Percentiles rank a stretch among this genome's conserved stretches.
Conservation (phyloP, 1,140 invertebrate species). For the Coelopa frigida region DNA sequence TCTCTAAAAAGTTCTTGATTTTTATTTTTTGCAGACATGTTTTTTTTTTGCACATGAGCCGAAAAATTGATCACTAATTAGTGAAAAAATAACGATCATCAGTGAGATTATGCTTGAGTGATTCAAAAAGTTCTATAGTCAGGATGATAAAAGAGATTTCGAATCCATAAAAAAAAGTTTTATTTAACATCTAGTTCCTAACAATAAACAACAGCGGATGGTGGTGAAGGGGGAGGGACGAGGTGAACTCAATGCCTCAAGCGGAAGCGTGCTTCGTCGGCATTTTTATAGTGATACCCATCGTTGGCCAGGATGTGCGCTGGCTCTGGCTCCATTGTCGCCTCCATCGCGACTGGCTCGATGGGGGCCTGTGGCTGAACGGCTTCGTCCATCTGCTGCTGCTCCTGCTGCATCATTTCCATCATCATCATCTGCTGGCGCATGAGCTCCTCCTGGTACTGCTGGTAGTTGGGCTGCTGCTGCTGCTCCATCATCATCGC, state of each 20-base stretch:
- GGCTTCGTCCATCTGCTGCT: conserved; percentile 4
- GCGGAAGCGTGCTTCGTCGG: conserved; percentile 22
- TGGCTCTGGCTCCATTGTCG: conserved; percentile 23
- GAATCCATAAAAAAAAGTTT: too few species aligned
- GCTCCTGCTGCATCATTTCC: conserved; percentile 1
- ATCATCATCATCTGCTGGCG: conserved; percentile 10
- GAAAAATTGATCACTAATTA: too few species aligned
- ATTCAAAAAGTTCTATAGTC: too few species aligned
- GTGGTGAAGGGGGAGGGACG: conserved; percentile 24
- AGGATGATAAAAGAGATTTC: too few species aligned
- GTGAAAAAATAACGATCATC: too few species aligned
- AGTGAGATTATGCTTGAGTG: too few species aligned
- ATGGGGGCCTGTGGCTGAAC: conserved; percentile 29
- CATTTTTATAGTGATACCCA: conserved; percentile 37
- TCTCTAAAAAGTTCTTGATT: too few species aligned
- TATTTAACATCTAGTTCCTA: not conserved
- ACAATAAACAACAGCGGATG: not conserved
- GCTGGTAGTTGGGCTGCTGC: conserved; percentile 28
- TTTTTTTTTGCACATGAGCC: too few species aligned
- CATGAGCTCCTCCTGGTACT: conserved; percentile 28
- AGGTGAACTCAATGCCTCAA: conserved; percentile 25
- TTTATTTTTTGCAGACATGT: too few species aligned
- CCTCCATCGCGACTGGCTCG: conserved; percentile 20
- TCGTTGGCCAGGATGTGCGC: conserved; percentile 33
- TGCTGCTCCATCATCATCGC: not conserved